Evolutionary conservation across 2,797 vertebrate genomes (phyloP).

Genomic region (Periophthalmus magnuspinnatus): DNA sequence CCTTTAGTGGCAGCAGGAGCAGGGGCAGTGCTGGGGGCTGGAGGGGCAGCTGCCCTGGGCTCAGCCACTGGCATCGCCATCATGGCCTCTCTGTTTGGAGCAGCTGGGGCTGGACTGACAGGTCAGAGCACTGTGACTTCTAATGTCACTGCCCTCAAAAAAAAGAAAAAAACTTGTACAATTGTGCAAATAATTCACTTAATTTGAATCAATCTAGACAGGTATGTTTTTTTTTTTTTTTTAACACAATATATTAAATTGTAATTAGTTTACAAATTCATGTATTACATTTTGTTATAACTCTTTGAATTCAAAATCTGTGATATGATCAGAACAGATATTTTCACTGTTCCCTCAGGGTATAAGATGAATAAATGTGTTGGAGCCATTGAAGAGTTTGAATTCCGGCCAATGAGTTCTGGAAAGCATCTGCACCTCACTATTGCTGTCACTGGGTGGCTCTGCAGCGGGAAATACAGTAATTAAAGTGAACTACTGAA

Average conservation of each 20-base stretch:
- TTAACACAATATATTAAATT: not conserved
- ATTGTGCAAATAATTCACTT: not conserved
- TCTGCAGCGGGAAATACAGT: slow-evolving; percentile 93
- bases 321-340: not conserved
- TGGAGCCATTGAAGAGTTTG: slow-evolving; percentile 95
- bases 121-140: slow-evolving; percentile 70
- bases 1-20: slow-evolving; percentile 92
- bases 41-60: slow-evolving; percentile 90
- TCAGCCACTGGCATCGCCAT: slow-evolving; percentile 91
- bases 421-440: slow-evolving; percentile 91
- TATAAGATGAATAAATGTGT: slow-evolving; percentile 99
- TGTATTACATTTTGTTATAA: not conserved
- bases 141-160: not conserved
- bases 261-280: too few relatives aligned
- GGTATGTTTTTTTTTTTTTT: not conserved
- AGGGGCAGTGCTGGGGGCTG: slow-evolving; percentile 86
- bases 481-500: slow-evolving; percentile 45
- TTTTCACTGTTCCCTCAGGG: slow-evolving; percentile 69
- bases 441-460: slow-evolving; percentile 93
- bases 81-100: slow-evolving; percentile 94
- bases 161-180: not conserved
- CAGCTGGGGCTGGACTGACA: slow-evolving; percentile 92
- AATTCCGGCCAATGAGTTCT: slow-evolving; percentile 89
- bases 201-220: not conserved
- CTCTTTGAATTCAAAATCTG: not conserved